Evolutionary conservation across 2,113 vertebrate species (phyloP), one percentile per base, ranked within the genome.

Genomic region (Psittacara wagleri): DNA sequence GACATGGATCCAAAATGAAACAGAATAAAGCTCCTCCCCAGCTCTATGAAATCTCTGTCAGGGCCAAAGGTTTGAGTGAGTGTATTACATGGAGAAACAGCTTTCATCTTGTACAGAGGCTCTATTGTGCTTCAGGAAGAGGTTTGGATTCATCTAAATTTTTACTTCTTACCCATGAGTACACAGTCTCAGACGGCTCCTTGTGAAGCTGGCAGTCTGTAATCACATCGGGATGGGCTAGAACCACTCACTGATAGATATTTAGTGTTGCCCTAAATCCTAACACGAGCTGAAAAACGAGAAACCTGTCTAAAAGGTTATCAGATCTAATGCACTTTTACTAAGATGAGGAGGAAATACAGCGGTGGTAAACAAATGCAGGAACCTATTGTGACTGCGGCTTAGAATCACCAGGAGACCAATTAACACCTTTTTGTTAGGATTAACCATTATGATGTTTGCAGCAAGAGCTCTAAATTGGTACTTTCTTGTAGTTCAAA

Each of bases 391-490:
- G 88, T 95, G 80, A 82, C 70, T 93, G 74, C 29, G 52, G 68
- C 54, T 96, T 95, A 94, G 94, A 83, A 96, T 96, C 94, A 75
- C 83, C 97, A 93, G 94, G 96, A 97, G 96, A 88, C 94, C 94
- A 93, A 96, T 98, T 98, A 98, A 95, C 97, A 97, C 97, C 94
- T 97, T 94, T 73, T 96, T 98, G 95, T 92, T 70, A 92, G 94
- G 92, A 97, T 97, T 97, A 97, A 95, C 73, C 86, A 85, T 95
- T 96, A 94, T 84, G 88, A 67, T 89, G 88, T 97, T 97, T 97
- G 90, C 83, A 95, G 88, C 89, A 91, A 97, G 85, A 87, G 94
- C 95, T 89, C 97, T 97, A 95, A 96, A 95, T 96, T 94, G 93
- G 66, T 92, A 78, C 74, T 91, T 85, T 93, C 86, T 96, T 93